Evolutionary conservation across 2,113 vertebrate genomes (phyloP).

Genomic region (Hypanus sabinus): DNA sequence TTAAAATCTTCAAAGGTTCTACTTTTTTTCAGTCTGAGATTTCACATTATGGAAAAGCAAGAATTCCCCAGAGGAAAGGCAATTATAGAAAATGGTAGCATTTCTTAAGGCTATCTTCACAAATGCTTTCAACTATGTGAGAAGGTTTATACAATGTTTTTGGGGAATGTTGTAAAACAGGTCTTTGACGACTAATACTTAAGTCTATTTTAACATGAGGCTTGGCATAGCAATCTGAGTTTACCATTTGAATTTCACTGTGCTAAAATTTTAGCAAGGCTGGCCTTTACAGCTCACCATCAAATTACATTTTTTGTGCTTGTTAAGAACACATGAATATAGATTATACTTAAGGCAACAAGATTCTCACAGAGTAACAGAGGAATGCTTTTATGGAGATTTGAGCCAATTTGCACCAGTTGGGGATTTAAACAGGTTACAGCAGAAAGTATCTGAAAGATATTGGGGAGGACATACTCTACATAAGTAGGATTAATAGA

Average conservation of each 20-base stretch:
- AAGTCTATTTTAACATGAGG: neutral
- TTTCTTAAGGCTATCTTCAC: conserved; percentile 33
- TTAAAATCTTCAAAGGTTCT: neutral
- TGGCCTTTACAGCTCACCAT: neutral
- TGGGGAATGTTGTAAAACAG: conserved; percentile 29
- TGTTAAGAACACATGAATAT: neutral
- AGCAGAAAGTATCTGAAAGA: neutral
- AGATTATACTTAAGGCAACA: neutral
- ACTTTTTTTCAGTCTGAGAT: neutral
- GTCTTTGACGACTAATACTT: neutral
- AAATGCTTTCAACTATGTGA: conserved; percentile 16
- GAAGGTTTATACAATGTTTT: conserved; percentile 25
- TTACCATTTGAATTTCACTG: conserved; percentile 2
- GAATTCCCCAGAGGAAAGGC: conserved; percentile 24
- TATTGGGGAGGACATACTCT: neutral
- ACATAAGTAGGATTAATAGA: neutral
- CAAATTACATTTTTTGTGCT: neutral
- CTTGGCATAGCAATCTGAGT: neutral
- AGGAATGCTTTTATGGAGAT: neutral
- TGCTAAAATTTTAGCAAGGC: neutral
- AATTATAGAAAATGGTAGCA: conserved; percentile 15
- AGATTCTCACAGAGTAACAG: neutral
- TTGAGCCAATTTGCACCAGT: neutral
- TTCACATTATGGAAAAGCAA: neutral
- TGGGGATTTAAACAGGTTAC: neutral